Evolutionary conservation across 2,113 vertebrate genomes (phyloP).

Genomic region (Mionectes macconnelli): DNA sequence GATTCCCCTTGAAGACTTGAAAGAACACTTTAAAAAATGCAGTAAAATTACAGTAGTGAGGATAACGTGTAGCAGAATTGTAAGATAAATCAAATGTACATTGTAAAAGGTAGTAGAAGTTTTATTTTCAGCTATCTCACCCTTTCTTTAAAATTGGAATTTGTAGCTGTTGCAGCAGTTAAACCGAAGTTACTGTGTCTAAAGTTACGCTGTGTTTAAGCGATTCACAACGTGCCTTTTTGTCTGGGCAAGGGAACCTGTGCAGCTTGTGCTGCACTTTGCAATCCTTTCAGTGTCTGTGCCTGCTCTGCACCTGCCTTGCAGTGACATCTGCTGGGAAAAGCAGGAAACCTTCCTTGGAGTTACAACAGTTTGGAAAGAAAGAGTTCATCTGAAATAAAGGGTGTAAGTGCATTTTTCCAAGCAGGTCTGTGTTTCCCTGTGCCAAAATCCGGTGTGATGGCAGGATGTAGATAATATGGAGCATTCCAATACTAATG

Average conservation of each 20-base stretch:
- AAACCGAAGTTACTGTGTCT: background rate
- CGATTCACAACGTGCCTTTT: background rate
- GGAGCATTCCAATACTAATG: background rate
- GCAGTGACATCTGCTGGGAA: slow-evolving; percentile 43
- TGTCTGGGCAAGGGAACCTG: background rate
- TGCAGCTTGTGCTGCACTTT: background rate
- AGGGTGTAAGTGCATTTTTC: background rate
- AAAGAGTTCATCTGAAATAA: background rate
- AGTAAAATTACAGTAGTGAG: background rate
- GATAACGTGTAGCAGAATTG: background rate
- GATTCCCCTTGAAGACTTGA: background rate
- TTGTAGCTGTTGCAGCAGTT: background rate
- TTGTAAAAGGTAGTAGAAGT: background rate
- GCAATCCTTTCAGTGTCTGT: accelerated
- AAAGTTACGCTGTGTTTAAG: background rate
- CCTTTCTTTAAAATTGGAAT: background rate
- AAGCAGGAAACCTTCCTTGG: background rate
- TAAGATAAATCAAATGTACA: background rate
- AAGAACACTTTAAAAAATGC: background rate
- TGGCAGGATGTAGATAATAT: background rate
- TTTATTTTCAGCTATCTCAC: background rate
- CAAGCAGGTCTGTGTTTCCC: background rate
- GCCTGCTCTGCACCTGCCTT: background rate
- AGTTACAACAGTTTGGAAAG: background rate
- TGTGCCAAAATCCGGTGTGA: background rate